These are phyloP conservation scores for Salarias fasciatus DNA, from an alignment of 2,797 vertebrate genomes.

Conservation along the genomic window DNA sequence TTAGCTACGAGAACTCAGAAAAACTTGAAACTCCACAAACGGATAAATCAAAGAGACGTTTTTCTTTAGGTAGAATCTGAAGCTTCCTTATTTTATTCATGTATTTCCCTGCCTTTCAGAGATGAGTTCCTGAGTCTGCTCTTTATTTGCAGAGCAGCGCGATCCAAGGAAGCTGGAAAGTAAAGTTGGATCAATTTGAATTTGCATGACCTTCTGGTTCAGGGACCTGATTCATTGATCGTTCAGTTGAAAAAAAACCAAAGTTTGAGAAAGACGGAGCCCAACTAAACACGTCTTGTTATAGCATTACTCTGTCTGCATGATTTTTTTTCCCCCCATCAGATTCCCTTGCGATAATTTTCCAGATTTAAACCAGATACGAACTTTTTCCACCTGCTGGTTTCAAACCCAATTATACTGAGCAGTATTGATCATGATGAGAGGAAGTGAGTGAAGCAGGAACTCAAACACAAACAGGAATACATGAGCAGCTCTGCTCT, in stretches of 20 bases:
- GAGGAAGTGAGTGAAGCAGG: conserved; percentile 20
- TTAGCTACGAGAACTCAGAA: conserved; percentile 20
- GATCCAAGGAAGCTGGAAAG: conserved; percentile 10
- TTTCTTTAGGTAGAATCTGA: conserved; percentile 38
- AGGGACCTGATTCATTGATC: too few relatives aligned
- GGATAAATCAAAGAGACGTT: conserved; percentile 30
- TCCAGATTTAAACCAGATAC: conserved; percentile 7
- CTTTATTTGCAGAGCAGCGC: conserved; percentile 14
- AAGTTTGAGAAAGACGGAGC: neutral
- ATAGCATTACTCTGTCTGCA: conserved; percentile 7
- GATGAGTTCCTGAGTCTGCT: conserved; percentile 14
- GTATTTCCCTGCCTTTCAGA: neutral
- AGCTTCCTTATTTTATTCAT: neutral
- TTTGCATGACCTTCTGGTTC: too few relatives aligned
- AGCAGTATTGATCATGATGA: conserved; percentile 34
- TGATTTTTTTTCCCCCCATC: neutral
- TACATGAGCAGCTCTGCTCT: neutral
- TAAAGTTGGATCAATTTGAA: neutral
- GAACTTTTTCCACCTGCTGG: conserved; percentile 6
- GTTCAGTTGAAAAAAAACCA: conserved; percentile 3
- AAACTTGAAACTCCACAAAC: conserved; percentile 29
- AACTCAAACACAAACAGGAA: conserved; percentile 1
- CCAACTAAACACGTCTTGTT: conserved; percentile 7
- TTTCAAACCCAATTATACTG: conserved; percentile 24
- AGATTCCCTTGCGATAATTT: neutral